These are phyloP conservation scores for Narcine bancroftii DNA, from an alignment of 2,113 vertebrate genomes.

Conservation along the genomic window DNA sequence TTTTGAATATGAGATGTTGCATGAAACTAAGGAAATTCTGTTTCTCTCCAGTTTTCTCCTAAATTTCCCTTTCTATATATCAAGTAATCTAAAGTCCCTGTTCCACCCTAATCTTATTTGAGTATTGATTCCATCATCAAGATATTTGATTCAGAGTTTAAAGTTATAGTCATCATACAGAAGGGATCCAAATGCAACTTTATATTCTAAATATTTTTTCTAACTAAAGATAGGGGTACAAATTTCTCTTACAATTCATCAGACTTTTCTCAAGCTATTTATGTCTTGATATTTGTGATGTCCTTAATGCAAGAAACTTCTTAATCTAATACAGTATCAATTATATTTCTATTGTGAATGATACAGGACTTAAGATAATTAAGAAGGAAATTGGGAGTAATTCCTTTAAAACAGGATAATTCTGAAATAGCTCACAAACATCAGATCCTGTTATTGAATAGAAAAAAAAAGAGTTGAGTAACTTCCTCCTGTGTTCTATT, in stretches of 20 bases:
- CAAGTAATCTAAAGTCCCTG: neutral
- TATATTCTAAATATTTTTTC: neutral
- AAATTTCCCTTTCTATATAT: neutral
- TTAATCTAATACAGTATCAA: neutral
- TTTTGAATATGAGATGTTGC: neutral
- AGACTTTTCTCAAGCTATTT: neutral
- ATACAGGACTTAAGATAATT: neutral
- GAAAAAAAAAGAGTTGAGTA: neutral
- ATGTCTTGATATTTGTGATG: neutral
- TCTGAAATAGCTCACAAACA: too few relatives aligned
- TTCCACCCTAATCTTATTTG: neutral
- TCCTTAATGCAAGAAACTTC: too few relatives aligned
- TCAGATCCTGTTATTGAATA: too few relatives aligned
- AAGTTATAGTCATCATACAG: neutral
- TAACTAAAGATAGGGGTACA: neutral
- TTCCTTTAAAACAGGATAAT: neutral
- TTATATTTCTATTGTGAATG: neutral
- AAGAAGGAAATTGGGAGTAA: neutral
- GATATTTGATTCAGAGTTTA: neutral
- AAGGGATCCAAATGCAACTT: neutral
- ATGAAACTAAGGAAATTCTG: neutral
- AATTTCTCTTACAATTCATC: neutral
- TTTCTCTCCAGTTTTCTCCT: neutral
- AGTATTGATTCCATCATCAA: neutral
- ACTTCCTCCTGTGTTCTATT: neutral